Conservation (phyloP, 2,113 vertebrate species). For the Diadophis punctatus region DNA sequence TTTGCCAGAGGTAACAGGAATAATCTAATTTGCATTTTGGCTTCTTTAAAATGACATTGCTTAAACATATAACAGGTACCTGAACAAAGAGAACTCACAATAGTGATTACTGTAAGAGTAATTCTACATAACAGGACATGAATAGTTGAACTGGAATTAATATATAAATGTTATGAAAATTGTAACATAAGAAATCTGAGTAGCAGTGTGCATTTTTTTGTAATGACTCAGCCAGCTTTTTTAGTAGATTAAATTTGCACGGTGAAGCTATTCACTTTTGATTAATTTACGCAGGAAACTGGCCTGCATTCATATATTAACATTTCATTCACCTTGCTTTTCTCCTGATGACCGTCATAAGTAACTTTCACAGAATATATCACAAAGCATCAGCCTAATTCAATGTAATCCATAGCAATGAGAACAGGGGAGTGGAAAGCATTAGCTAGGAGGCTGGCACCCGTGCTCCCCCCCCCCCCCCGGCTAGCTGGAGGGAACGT, state of each 20-base stretch:
- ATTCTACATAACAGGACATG: conserved; percentile 38
- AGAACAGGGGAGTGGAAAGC: not conserved
- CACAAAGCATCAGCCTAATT: conserved; percentile 8
- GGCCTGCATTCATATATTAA: not conserved
- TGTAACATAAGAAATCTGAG: not conserved
- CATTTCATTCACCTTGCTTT: conserved; percentile 8
- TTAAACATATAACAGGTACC: conserved; percentile 34
- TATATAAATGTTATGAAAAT: conserved; percentile 38
- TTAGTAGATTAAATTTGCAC: not conserved
- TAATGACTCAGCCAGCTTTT: not conserved
- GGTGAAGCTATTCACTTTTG: not conserved
- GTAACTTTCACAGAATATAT: not conserved
- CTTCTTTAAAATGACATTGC: conserved; percentile 15
- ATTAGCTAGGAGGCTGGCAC: not conserved
- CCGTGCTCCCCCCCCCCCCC: not conserved
- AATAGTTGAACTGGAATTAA: conserved; percentile 43
- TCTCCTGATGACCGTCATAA: conserved; percentile 21
- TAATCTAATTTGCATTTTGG: conserved; percentile 9
- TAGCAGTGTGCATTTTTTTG: not conserved
- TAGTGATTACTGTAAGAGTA: not conserved
- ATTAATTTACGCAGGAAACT: not conserved
- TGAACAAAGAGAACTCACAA: not conserved
- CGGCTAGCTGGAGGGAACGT: not conserved
- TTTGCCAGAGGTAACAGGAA: not conserved
- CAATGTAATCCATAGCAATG: not conserved